Base-by-base conservation (phyloP, 2,113 vertebrate genomes). In the Poecilia latipinna region DNA sequence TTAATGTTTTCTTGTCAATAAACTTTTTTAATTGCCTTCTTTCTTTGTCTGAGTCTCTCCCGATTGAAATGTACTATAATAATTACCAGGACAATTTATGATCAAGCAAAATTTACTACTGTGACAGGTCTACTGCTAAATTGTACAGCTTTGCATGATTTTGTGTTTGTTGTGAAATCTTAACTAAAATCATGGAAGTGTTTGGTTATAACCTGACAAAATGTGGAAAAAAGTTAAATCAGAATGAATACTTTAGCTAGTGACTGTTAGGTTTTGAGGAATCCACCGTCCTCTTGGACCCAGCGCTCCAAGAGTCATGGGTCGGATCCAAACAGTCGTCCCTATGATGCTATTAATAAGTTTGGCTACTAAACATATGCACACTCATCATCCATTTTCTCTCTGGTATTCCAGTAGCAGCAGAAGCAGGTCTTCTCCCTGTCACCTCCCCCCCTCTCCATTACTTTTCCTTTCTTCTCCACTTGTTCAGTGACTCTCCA, bases 321-420 rank as follows among this genome's bases (percentile, higher is more conserved):
- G 54, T 84, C 77, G 72, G 72, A 63, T 76, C 90, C 79, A 68
- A 57, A 17, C 72, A 75, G 85, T 79, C 44, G 65, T 68, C 60
- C 37, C 79, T 84, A 76, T 12, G 62, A 71, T 37, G 8, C 72
- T 88, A 88, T 82, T 89, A 86, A 87, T 85, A 90, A 75, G 42
- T 72, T 13, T 54, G 77, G 54, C 51, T 64, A 65, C 44, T 33
- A 62, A 51, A 54, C 24, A 8, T 28, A 64, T 57, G 24, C 69
- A 13, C 67, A 33, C 74, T 17, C 15, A 84, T 6, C 29, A 19
- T 12, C 24, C 37, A 63, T 63, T 29, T 73, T 61, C 66, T 68
- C 42, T 66, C 84, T 86, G 82, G 65, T 76, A 68, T 81, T 85
- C 78, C 80, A 82, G 85, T 89, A 75, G 81, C 60, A 61, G 13